phyloP scores from a whole-genome alignment of 2,888 invertebrate species.

The Boloria selene region DNA sequence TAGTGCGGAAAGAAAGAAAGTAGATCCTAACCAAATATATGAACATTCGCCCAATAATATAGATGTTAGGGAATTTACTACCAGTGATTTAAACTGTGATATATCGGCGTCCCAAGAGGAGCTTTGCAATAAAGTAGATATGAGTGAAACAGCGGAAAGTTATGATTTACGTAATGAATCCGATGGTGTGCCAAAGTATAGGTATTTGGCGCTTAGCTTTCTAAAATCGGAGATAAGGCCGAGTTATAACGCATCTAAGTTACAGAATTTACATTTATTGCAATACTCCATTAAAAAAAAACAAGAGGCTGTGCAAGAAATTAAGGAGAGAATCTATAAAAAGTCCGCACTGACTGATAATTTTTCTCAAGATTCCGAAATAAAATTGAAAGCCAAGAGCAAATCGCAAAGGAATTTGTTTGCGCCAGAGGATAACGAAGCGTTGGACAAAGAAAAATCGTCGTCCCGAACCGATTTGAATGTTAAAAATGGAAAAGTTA shows the following conservation, averaged over 20 bases:
- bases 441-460: constrained; percentile 53
- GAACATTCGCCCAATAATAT: constrained; percentile 73
- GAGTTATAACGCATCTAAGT: constrained; percentile 87
- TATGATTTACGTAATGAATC: constrained; percentile 71
- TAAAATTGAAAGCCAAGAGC: constrained; percentile 55
- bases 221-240: constrained; percentile 84
- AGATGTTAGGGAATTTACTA: constrained; percentile 62
- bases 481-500: constrained; percentile 62
- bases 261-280: constrained; percentile 86
- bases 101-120: constrained; percentile 61
- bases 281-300: constrained; percentile 88
- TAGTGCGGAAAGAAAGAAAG: constrained; percentile 47
- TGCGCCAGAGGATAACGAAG: constrained; percentile 57
- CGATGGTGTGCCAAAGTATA: constrained; percentile 66
- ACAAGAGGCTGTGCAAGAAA: constrained; percentile 83
- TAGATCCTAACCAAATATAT: constrained; percentile 65
- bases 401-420: constrained; percentile 68
- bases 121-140: constrained; percentile 66
- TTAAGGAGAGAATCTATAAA: constrained; percentile 73
- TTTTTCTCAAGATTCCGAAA: constrained; percentile 52
- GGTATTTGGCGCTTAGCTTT: constrained; percentile 77
- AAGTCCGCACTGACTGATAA: constrained; percentile 66
- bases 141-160: constrained; percentile 76
- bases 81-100: constrained; percentile 60
- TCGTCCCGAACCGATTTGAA: constrained; percentile 58